phyloP scores from a whole-genome alignment of 2,797 vertebrate species.

The Sparus aurata region DNA sequence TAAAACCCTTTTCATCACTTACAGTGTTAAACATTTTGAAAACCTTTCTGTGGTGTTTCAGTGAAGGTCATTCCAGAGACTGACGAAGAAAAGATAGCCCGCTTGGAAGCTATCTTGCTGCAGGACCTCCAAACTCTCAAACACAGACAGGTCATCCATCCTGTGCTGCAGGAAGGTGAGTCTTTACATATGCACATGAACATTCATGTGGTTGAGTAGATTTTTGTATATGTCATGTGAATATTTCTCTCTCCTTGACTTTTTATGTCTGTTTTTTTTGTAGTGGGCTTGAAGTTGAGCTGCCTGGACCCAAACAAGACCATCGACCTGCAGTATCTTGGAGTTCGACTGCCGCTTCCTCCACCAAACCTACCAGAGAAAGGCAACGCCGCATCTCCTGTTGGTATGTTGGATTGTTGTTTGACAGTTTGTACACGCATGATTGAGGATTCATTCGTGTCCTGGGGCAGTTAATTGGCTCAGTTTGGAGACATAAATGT shows the following conservation, averaged over 20 bases:
- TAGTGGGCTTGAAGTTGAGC: conserved; percentile 94
- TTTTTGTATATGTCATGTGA: background rate
- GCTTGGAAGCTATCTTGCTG: conserved; percentile 86
- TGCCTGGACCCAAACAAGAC: conserved; percentile 88
- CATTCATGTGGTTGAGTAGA: background rate
- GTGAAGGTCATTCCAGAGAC: conserved; percentile 51
- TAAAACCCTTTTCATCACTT: background rate
- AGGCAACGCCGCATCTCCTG: conserved; percentile 1
- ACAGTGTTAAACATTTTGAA: background rate
- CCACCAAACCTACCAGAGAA: conserved; percentile 55
- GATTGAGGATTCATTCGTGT: background rate
- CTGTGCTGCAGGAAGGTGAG: conserved; percentile 92
- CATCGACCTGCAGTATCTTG: conserved; percentile 93
- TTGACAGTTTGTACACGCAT: background rate
- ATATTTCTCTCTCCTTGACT: background rate
- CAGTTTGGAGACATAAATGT: background rate
- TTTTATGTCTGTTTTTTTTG: conserved; percentile 54
- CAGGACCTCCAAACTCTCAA: conserved; percentile 88
- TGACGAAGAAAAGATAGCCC: conserved; percentile 63
- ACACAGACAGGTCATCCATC: conserved; percentile 94
- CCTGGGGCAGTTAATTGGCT: background rate
- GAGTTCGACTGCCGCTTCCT: conserved; percentile 90
- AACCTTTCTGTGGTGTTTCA: conserved; percentile 29
- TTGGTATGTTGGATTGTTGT: conserved; percentile 64
- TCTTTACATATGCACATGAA: background rate